Evolutionary conservation across 2,888 invertebrate species (phyloP), one percentile per base, ranked within the genome.

Genomic region (Himalopsyche kuldschensis): DNA sequence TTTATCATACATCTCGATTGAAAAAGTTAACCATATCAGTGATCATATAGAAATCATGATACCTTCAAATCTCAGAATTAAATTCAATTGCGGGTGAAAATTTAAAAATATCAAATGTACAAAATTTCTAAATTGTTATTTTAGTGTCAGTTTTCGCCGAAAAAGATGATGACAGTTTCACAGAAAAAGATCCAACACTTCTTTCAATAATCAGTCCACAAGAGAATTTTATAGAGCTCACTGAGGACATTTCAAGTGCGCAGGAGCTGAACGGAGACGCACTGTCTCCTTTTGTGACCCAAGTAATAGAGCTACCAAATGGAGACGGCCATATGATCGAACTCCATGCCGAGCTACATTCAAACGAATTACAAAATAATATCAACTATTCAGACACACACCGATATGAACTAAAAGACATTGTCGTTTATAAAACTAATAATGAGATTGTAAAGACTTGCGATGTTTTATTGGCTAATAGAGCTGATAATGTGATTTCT

Each of bases 301-400:
- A 84, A 32, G 75, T 83, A 75, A 83, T 85, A 10, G 83, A 85
- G 69, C 41, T 84, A 20, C 78, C 82, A 6, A 79, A 85, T 30
- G 84, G 84, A n/a, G 84, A 83, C 10, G 82, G 84, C 0, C 79
- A 83, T 20, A 82, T 85, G 83, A 80, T 84, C 32, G 84, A 86
- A 69, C 63, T 86, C 6, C 77, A 86, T 15, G 48, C 84, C 1
- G 77, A 84, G 41, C 46, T 80, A 10, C 78, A 82, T 4, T 31
- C 79, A 27, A 35, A 35, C 31, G 79, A 55, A 15, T 55, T 24
- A 6, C 46, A 20, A 30, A 69, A 81, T 32, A 31, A n/a, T 80
- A n/a, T 32, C n/a, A 46, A 41, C n/a, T 32, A 78, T 20, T 32
- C 77, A 20, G 46, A 78, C 6, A 63, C 4, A 0, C 15, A 15